Evolutionary conservation across 2,888 invertebrate genomes (phyloP).

Genomic region (Agrochola lota): DNA sequence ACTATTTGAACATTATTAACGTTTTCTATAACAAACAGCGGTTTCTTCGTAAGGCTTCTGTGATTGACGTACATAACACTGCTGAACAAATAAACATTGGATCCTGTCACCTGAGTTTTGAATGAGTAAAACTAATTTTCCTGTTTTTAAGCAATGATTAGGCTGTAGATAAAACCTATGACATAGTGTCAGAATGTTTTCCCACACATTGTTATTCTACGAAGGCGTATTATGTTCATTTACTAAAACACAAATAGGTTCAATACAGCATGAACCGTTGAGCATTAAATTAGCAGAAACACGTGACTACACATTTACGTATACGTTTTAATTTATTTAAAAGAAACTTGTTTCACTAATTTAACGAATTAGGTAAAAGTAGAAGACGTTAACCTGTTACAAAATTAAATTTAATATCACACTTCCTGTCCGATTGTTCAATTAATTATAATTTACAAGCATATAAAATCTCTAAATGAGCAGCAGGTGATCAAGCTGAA

Average conservation of each 20-base stretch:
- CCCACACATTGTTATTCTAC: constrained; percentile 18
- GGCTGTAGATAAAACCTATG: constrained; percentile 30
- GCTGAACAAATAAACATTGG: constrained; percentile 63
- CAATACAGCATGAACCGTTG: constrained; percentile 6
- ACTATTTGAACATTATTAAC: constrained; percentile 59
- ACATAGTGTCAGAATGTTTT: constrained; percentile 24
- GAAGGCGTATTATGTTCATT: constrained; percentile 27
- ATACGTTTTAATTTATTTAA: constrained; percentile 13
- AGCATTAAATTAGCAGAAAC: constrained; percentile 29
- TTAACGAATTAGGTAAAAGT: constrained; percentile 49
- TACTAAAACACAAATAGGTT: constrained; percentile 28
- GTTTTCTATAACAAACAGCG: constrained; percentile 32
- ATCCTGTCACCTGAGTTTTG: constrained; percentile 32
- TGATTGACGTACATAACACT: constrained; percentile 74
- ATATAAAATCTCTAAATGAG: constrained; percentile 58
- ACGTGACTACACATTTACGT: constrained; percentile 16
- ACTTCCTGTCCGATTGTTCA: constrained; percentile 47
- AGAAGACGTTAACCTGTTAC: constrained; percentile 34
- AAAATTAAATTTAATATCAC: constrained; percentile 39
- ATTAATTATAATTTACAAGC: constrained; percentile 64
- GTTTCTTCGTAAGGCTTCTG: constrained; percentile 43
- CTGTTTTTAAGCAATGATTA: constrained; percentile 37
- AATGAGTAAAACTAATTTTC: constrained; percentile 54
- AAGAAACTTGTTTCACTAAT: constrained; percentile 39
- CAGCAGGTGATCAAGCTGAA: constrained; percentile 47